Evolutionary conservation across 1,140 invertebrate species (phyloP).

Genomic region (Leptopilina clavipes): DNA sequence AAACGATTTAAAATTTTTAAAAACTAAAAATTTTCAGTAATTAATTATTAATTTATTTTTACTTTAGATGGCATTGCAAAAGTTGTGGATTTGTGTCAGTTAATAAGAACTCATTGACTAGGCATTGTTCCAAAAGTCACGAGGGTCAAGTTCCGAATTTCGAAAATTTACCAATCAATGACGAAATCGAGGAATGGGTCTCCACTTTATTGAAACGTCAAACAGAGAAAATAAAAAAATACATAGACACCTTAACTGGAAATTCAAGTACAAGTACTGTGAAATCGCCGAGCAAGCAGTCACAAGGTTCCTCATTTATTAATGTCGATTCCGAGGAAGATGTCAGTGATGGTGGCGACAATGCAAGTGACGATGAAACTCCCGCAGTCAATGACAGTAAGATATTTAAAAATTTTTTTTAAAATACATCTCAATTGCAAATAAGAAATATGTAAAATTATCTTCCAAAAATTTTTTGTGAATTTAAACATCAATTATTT

Average conservation of each 20-base stretch:
- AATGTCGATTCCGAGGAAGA: constrained; percentile 44
- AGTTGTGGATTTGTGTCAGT: constrained; percentile 65
- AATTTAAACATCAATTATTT: not conserved
- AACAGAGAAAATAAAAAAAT: constrained; percentile 55
- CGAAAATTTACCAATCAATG: constrained; percentile 58
- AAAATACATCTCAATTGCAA: not conserved
- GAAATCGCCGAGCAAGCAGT: not conserved
- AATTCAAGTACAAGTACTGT: constrained; percentile 25
- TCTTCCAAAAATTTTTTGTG: too few species aligned
- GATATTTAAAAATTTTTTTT: not conserved
- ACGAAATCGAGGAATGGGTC: constrained; percentile 69
- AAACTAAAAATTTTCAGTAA: too few species aligned
- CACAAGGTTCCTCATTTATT: not conserved
- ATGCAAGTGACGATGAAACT: constrained; percentile 55
- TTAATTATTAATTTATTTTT: constrained; percentile 35
- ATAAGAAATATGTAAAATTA: not conserved
- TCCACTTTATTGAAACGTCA: constrained; percentile 58
- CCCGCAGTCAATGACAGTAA: not conserved
- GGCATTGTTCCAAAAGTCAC: constrained; percentile 66
- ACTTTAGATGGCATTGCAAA: constrained; percentile 63
- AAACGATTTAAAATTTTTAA: too few species aligned
- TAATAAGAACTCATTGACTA: constrained; percentile 59
- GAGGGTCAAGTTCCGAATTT: constrained; percentile 50
- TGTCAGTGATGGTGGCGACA: constrained; percentile 49
- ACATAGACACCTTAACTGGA: not conserved